Percentiles rank a stretch among this genome's conserved stretches.
These are phyloP conservation scores for Melanotaenia boesemani DNA, from an alignment of 2,797 vertebrate species.

Conservation along the genomic window DNA sequence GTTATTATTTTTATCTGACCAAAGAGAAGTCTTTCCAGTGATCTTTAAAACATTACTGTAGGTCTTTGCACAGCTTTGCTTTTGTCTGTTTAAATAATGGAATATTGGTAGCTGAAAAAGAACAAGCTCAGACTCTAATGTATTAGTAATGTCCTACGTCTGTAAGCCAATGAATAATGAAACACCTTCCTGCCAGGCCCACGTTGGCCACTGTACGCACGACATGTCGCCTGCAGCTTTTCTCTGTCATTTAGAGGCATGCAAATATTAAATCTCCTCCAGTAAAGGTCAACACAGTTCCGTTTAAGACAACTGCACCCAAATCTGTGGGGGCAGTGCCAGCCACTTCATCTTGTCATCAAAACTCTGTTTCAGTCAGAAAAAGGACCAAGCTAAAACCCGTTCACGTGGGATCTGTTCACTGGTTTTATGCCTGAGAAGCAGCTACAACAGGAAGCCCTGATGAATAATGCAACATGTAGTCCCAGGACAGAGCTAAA, in stretches of 20 bases:
- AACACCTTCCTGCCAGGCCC: conserved; percentile 21
- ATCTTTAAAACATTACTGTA: conserved; percentile 76
- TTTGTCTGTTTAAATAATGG: conserved; percentile 79
- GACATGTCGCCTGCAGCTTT: conserved; percentile 6
- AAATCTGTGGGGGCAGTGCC: neutral
- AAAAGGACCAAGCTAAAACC: neutral
- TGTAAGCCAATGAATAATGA: conserved; percentile 72
- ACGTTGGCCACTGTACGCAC: conserved; percentile 14
- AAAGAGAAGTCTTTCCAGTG: conserved; percentile 44
- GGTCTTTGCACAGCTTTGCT: conserved; percentile 55
- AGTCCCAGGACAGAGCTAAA: no score
- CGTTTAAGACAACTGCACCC: neutral
- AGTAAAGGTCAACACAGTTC: neutral
- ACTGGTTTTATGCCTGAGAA: no score
- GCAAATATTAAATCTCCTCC: neutral
- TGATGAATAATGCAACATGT: no score
- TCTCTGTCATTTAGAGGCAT: neutral
- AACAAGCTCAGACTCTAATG: conserved; percentile 72
- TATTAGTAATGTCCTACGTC: conserved; percentile 74
- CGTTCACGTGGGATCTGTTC: no score
- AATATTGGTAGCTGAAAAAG: conserved; percentile 66
- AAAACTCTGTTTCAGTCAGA: neutral
- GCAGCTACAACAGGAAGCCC: no score
- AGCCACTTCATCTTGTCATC: neutral
- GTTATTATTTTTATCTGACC: conserved; percentile 44